phyloP scores from a whole-genome alignment of 2,797 vertebrate genomes.

The Taenioides sp. region DNA sequence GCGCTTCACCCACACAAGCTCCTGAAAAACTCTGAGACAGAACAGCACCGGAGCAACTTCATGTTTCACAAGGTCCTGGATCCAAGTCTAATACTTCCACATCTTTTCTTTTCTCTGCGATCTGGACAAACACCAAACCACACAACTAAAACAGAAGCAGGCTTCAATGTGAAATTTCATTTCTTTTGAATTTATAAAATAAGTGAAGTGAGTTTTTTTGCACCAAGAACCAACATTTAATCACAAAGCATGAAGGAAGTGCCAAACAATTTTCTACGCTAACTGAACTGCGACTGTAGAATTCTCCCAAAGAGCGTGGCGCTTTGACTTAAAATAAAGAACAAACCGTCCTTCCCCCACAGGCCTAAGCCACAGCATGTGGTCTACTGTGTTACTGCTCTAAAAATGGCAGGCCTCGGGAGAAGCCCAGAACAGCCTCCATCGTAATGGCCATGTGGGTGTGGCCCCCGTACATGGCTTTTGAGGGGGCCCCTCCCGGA shows the following conservation, averaged over 20 bases:
- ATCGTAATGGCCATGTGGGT: constrained; percentile 85
- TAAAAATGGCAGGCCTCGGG: constrained; percentile 81
- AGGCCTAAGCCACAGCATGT: constrained; percentile 80
- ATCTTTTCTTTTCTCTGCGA: constrained; percentile 50
- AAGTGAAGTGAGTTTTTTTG: constrained; percentile 18
- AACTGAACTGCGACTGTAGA: constrained; percentile 59
- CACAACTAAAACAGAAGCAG: constrained; percentile 45
- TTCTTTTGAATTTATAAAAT: constrained; percentile 18
- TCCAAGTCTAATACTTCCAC: constrained; percentile 47
- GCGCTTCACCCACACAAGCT: constrained; percentile 73
- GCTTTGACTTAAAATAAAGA: constrained; percentile 81
- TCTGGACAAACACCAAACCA: constrained; percentile 45
- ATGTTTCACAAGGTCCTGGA: constrained; percentile 52
- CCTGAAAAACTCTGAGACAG: constrained; percentile 62
- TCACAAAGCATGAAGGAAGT: constrained; percentile 22
- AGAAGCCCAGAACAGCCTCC: constrained; percentile 80
- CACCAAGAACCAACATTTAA: constrained; percentile 16
- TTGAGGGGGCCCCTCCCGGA: constrained; percentile 87
- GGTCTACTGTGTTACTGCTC: constrained; percentile 78
- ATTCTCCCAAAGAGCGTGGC: constrained; percentile 65
- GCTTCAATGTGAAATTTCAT: constrained; percentile 1
- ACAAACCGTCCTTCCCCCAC: constrained; percentile 75
- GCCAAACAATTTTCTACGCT: constrained; percentile 40
- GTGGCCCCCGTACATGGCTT: constrained; percentile 84
- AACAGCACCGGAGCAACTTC: constrained; percentile 54